Evolutionary conservation across 2,797 vertebrate species (phyloP).

Genomic region (Coendou prehensilis): DNA sequence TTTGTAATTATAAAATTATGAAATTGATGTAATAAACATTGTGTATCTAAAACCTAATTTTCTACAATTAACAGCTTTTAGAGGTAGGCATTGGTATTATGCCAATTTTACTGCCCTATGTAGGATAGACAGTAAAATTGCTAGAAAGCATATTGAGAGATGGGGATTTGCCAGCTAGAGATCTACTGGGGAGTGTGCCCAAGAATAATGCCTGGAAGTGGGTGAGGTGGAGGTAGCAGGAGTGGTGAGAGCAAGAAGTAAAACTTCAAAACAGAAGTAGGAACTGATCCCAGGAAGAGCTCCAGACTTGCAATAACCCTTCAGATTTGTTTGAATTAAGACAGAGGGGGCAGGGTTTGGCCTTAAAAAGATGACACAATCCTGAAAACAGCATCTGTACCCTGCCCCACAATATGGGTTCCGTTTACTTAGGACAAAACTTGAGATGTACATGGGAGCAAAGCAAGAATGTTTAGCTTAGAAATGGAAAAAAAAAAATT

Average conservation of each 20-base stretch:
- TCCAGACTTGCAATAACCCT: background rate
- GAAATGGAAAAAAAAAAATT: background rate
- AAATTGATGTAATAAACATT: background rate
- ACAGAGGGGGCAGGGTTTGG: background rate
- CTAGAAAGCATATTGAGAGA: background rate
- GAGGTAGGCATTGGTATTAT: background rate
- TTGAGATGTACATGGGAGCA: background rate
- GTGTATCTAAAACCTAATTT: background rate
- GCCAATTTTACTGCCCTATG: background rate
- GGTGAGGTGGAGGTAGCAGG: background rate
- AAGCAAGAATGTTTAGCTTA: background rate
- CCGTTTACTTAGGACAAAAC: background rate
- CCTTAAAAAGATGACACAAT: background rate
- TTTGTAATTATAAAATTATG: conserved; percentile 27
- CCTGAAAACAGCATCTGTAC: background rate
- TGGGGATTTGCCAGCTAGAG: background rate
- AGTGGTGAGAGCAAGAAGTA: background rate
- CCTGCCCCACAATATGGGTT: accelerated
- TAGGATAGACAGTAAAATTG: background rate
- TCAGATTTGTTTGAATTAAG: background rate
- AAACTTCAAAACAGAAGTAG: background rate
- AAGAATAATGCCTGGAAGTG: background rate
- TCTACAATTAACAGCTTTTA: background rate
- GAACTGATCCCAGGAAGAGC: background rate
- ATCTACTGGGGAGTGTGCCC: background rate